Conservation (phyloP, 2,888 invertebrate genomes). For the Drosophila meridiana region DNA sequence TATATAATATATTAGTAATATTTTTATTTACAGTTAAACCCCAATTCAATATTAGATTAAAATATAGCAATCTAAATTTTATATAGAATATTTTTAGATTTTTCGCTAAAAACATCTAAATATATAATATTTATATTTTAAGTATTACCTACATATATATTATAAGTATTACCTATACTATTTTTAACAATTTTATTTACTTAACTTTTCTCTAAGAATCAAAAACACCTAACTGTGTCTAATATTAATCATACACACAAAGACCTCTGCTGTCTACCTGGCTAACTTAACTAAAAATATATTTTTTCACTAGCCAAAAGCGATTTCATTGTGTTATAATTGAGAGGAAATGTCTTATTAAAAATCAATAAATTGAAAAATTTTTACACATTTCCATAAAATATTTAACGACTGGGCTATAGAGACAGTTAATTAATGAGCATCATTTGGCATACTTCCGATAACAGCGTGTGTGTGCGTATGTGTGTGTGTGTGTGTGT, state of each 20-base stretch:
- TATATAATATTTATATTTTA: no score
- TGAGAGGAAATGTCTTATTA: slow-evolving; percentile 55
- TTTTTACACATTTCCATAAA: slow-evolving; percentile 6
- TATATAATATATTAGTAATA: no score
- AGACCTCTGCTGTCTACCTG: background rate
- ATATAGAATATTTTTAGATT: no score
- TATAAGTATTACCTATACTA: no score
- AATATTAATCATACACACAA: background rate
- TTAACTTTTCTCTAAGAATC: background rate
- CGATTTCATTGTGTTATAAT: slow-evolving; percentile 13
- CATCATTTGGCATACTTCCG: slow-evolving; percentile 50
- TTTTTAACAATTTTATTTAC: background rate
- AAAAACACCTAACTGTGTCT: background rate
- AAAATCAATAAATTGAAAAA: slow-evolving; percentile 45
- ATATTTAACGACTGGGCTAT: background rate
- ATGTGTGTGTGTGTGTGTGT: background rate
- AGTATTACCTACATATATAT: no score
- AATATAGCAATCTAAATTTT: no score
- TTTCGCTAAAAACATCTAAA: no score
- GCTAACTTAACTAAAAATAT: background rate
- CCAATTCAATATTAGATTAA: no score
- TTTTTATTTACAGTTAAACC: no score
- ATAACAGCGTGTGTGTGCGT: slow-evolving; percentile 13
- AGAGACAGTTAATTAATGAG: slow-evolving; percentile 38
- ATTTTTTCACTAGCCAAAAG: background rate